Evolutionary conservation across 2,888 invertebrate genomes (phyloP).

Genomic region (Steinernema carpocapsae): DNA sequence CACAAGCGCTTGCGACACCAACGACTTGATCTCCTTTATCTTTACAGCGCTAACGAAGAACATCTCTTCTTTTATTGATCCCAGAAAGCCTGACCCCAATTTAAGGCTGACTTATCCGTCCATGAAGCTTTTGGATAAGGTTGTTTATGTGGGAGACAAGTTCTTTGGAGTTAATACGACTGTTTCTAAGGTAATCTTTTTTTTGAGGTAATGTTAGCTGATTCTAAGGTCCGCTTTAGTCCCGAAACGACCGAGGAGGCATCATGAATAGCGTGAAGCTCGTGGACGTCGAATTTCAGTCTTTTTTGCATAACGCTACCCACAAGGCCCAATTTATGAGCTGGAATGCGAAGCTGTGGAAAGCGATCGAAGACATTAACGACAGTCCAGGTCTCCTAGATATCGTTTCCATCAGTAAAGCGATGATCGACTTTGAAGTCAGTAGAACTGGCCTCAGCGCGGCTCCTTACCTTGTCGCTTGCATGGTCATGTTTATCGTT

Average conservation of each 20-base stretch:
- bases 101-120: constrained; percentile 9
- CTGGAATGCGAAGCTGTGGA: constrained; percentile 5
- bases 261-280: constrained; percentile 21
- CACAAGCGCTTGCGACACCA: background rate
- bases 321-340: background rate
- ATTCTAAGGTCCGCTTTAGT: background rate
- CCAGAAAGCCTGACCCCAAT: constrained; percentile 9
- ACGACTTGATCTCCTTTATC: constrained; percentile 19
- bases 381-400: background rate
- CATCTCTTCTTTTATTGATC: background rate
- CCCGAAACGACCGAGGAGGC: constrained; percentile 12
- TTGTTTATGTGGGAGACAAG: constrained; percentile 19
- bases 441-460: constrained; percentile 2
- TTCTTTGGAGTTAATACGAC: constrained; percentile 13
- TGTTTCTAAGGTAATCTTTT: background rate
- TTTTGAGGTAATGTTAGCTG: background rate
- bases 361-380: constrained; percentile 3
- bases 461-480: background rate
- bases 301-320: background rate
- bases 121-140: constrained; percentile 2
- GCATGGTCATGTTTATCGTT: constrained; percentile 13
- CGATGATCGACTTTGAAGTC: constrained; percentile 12
- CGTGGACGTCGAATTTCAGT: constrained; percentile 10
- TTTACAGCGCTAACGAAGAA: background rate
- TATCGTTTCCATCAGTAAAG: constrained; percentile 1